A percentile compares a stretch with the other conserved stretches of the same genome.
phyloP scores from a whole-genome alignment of 2,113 vertebrate species.

The Psilopsiagon aymara region DNA sequence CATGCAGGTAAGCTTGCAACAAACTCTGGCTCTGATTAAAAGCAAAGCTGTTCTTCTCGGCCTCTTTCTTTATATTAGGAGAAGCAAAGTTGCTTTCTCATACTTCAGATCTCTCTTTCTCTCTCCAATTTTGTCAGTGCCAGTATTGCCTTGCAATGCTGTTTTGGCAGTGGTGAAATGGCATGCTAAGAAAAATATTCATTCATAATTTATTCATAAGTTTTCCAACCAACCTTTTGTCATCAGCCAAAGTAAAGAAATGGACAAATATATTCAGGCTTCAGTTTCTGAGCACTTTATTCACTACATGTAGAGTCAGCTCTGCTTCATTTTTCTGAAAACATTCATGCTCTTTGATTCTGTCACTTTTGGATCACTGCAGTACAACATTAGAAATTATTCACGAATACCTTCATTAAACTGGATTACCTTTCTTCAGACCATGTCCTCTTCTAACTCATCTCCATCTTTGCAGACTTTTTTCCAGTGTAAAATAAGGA shows the following conservation, averaged over 20 bases:
- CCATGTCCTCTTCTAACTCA: not conserved
- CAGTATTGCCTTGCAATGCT: not conserved
- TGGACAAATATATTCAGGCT: not conserved
- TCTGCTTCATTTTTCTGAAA: not conserved
- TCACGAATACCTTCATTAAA: not conserved
- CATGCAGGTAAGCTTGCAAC: not conserved
- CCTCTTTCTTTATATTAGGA: not conserved
- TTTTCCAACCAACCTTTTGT: not conserved
- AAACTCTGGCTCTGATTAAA: not conserved
- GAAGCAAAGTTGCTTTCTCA: not conserved
- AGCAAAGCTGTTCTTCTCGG: not conserved
- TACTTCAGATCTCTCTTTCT: not conserved
- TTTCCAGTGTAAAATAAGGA: not conserved
- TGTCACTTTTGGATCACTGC: not conserved
- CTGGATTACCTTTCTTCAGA: not conserved
- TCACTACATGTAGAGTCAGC: not conserved
- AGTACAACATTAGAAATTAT: not conserved
- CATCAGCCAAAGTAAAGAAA: not conserved
- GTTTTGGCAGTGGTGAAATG: not conserved
- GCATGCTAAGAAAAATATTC: not conserved
- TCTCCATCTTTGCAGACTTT: not conserved
- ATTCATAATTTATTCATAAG: not conserved
- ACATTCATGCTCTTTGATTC: not conserved
- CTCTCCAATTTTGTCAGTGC: not conserved
- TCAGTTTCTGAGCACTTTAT: slow-evolving; percentile 10